Evolutionary conservation across 2,888 invertebrate species (phyloP), one percentile per base, ranked within the genome.

Genomic region (Apodemia zela): DNA sequence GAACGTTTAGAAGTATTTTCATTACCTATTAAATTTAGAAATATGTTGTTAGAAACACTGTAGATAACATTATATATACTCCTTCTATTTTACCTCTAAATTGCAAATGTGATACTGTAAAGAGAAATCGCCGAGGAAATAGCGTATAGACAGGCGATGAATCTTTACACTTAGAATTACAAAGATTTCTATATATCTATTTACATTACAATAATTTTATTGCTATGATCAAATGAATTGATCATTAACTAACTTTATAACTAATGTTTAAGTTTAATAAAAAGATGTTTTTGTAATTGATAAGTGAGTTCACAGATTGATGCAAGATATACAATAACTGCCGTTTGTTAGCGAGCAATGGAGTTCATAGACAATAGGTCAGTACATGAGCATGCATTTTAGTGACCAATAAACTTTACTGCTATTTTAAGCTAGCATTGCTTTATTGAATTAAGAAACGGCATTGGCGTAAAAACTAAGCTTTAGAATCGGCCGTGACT

Each of bases 401-500:
- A 54, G 54, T 25, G 54, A 54, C 21, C 21, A 54, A 54, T 54
- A 54, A 54, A 54, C 11, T 54, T 54, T 54, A 54, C 25, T 15
- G 25, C 21, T 49, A 10, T 54, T 51, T 54, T 54, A 25, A 21
- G 54, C 25, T 25, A 15, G 21, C 5, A 54, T 21, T 54, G 54
- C 54, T 54, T 54, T 54, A 54, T 54, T 54, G 25, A 63, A 75
- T 76, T 76, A 72, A 75, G 77, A 75, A 78, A 77, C 68, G 72
- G 68, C 72, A 72, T 73, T 73, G 75, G 71, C 25, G 25, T 71
- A 73, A 70, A 73, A 72, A 74, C 51, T 51, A 57, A 69, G 71
- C 71, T 72, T 72, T 69, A 69, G 69, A 66, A 66, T 71, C 63
- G 73, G 65, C 76, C 73, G 62, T 77, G 76, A 76, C 75, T 71